Evolutionary conservation across 2,113 vertebrate species (phyloP).

Genomic region (Hypanus sabinus): DNA sequence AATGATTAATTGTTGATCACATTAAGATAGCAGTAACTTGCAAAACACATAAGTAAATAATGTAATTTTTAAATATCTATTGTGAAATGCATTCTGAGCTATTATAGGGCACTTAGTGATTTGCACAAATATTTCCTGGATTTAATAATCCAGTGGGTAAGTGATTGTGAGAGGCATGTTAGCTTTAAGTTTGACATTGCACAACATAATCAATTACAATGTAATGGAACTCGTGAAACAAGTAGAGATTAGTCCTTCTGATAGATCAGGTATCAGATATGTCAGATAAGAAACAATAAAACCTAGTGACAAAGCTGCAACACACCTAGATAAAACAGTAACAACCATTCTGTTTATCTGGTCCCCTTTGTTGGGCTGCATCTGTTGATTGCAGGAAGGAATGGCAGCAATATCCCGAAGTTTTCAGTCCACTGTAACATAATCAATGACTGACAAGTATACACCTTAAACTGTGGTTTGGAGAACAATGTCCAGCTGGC

Average conservation of each 20-base stretch:
- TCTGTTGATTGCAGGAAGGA: not conserved
- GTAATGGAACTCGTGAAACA: not conserved
- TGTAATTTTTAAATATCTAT: not conserved
- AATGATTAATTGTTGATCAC: not conserved
- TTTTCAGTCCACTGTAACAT: not conserved
- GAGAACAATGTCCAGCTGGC: not conserved
- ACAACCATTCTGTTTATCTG: no score
- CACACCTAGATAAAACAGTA: not conserved
- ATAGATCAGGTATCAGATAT: not conserved
- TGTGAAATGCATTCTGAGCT: not conserved
- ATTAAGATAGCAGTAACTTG: not conserved
- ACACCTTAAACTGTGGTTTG: not conserved
- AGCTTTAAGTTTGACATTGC: not conserved
- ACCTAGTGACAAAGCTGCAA: not conserved
- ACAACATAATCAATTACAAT: not conserved
- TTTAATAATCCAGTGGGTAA: not conserved
- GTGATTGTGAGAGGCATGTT: not conserved
- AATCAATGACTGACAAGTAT: not conserved
- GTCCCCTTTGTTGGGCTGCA: no score
- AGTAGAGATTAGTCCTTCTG: no score
- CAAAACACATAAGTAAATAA: not conserved
- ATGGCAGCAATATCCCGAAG: not conserved
- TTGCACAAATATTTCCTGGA: not conserved
- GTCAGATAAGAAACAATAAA: not conserved
- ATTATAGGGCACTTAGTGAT: not conserved